Conservation (phyloP, 2,113 vertebrate species). For the Pontoporia blainvillei region DNA sequence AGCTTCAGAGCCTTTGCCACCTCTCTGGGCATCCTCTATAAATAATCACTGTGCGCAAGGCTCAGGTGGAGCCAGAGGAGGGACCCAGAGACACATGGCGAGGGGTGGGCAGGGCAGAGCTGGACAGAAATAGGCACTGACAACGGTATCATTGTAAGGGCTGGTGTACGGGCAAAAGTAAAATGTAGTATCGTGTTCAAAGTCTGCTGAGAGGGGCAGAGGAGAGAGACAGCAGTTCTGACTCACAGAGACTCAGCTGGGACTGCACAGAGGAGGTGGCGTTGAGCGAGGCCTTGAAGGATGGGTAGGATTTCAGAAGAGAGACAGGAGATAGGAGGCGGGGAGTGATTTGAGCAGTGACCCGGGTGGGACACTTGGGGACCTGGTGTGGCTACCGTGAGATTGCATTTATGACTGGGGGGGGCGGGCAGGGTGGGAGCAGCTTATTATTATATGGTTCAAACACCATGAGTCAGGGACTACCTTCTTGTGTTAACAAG, state of each 20-base stretch:
- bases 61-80: background rate
- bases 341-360: background rate
- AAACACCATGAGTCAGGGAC: background rate
- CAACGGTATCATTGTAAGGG: background rate
- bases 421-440: no score
- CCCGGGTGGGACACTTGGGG: background rate
- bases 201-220: background rate
- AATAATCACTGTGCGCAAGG: background rate
- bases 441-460: background rate
- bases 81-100: background rate
- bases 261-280: background rate
- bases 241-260: background rate
- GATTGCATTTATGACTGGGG: background rate
- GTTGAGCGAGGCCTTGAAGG: background rate
- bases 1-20: background rate
- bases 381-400: accelerated
- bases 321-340: background rate
- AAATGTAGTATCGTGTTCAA: background rate
- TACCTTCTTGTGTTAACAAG: background rate
- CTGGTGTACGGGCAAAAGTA: background rate
- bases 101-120: background rate
- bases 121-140: background rate
- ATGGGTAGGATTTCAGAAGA: background rate
- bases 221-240: background rate
- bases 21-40: background rate